Evolutionary conservation across 2,113 vertebrate genomes (phyloP).

Genomic region (Entelurus aequoreus): DNA sequence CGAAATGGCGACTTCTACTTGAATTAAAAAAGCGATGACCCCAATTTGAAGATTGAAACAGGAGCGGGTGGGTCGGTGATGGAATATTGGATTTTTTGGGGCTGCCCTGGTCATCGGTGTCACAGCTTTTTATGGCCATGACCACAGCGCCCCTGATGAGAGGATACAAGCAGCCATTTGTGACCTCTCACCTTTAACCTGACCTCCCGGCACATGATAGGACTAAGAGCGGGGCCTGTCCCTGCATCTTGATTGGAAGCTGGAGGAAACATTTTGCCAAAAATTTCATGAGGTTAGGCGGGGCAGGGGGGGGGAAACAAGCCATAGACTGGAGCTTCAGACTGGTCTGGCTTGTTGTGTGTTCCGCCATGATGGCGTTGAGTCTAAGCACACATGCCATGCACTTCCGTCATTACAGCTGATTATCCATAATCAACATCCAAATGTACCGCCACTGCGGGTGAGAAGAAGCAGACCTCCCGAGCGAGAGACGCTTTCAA

Average conservation of each 20-base stretch:
- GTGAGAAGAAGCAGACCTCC: conserved; percentile 71
- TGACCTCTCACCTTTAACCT: conserved; percentile 73
- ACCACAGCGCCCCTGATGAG: conserved; percentile 63
- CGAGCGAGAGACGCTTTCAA: conserved; percentile 53
- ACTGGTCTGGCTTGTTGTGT: conserved; percentile 59
- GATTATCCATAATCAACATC: conserved; percentile 75
- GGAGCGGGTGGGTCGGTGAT: conserved; percentile 57
- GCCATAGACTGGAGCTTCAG: too few relatives aligned
- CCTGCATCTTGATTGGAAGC: conserved; percentile 36
- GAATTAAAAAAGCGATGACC: conserved; percentile 73
- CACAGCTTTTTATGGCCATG: conserved; percentile 69
- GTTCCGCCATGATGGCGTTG: conserved; percentile 55
- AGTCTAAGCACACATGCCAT: conserved; percentile 65
- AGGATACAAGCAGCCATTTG: conserved; percentile 77
- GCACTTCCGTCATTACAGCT: conserved; percentile 71
- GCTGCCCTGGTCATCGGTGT: conserved; percentile 63
- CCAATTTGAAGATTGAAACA: conserved; percentile 58
- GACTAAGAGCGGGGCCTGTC: conserved; percentile 9
- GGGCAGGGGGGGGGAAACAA: too few relatives aligned
- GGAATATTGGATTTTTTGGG: conserved; percentile 70
- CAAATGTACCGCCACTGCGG: conserved; percentile 63
- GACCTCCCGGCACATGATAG: conserved; percentile 56
- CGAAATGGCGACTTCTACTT: conserved; percentile 53
- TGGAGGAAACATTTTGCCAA: conserved; percentile 1
- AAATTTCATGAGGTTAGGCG: conserved; percentile 27